phyloP scores from a whole-genome alignment of 1,140 invertebrate species.

The Druon quercuslanigerum region DNA sequence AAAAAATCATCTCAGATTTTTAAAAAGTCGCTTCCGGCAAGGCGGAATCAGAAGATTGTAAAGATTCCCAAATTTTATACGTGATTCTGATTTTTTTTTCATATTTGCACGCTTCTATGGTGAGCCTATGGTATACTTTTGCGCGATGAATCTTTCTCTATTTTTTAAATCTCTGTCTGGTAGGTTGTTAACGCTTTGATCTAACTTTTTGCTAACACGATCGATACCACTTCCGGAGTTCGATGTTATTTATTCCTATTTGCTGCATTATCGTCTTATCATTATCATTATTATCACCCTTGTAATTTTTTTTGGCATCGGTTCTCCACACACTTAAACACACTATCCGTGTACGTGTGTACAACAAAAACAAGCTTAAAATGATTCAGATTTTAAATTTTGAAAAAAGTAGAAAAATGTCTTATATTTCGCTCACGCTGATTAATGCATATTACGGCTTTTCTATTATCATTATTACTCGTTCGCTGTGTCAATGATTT shows the following conservation, averaged over 20 bases:
- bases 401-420: constrained; percentile 1
- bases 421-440: constrained; percentile 15
- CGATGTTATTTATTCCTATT: constrained; percentile 67
- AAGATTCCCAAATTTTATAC: constrained; percentile 36
- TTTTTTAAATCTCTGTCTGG: constrained; percentile 61
- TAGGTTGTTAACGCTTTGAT: constrained; percentile 72
- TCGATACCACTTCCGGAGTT: constrained; percentile 62
- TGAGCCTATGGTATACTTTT: constrained; percentile 66
- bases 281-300: constrained; percentile 27
- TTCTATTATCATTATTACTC: constrained; percentile 21
- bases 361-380: neutral
- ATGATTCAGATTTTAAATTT: no score
- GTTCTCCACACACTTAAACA: constrained; percentile 7
- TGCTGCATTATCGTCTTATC: constrained; percentile 59
- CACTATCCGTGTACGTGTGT: constrained; percentile 17
- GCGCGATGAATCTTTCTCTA: constrained; percentile 57
- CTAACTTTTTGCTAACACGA: constrained; percentile 71
- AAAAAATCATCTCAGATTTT: constrained; percentile 22
- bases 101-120: constrained; percentile 72
- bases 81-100: constrained; percentile 37
- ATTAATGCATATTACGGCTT: constrained; percentile 23
- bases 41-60: constrained; percentile 39
- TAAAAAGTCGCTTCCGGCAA: constrained; percentile 33
- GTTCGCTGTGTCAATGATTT: constrained; percentile 20
- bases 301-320: constrained; percentile 15